Evolutionary conservation across 2,888 invertebrate genomes (phyloP).

Genomic region (Mantis religiosa): DNA sequence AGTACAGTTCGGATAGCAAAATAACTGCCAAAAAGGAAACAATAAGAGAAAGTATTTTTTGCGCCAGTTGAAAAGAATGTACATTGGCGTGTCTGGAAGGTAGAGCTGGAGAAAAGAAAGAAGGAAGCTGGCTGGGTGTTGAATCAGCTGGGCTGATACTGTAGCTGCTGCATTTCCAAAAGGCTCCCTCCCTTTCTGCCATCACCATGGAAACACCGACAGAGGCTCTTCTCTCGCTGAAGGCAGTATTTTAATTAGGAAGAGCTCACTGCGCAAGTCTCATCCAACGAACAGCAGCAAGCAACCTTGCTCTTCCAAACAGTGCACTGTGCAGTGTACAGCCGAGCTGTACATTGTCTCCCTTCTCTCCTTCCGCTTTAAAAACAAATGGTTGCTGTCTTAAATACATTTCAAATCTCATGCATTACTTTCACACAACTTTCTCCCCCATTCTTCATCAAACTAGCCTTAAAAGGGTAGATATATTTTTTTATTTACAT

Average conservation of each 20-base stretch:
- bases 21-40: too few relatives aligned
- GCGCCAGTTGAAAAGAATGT: not conserved
- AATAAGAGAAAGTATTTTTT: not conserved
- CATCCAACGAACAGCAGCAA: not conserved
- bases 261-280: constrained; percentile 18
- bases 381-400: too few relatives aligned
- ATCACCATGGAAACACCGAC: constrained; percentile 9
- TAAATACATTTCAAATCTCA: too few relatives aligned
- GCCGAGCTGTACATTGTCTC: not conserved
- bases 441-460: too few relatives aligned
- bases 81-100: not conserved
- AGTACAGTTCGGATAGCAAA: too few relatives aligned
- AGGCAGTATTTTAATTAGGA: constrained; percentile 30
- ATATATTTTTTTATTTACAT: too few relatives aligned
- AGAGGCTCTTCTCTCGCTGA: constrained; percentile 19
- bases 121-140: not conserved
- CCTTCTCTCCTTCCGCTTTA: too few relatives aligned
- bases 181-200: not conserved
- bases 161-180: not conserved
- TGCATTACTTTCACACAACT: too few relatives aligned
- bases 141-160: not conserved
- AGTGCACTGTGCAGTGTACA: not conserved
- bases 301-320: not conserved
- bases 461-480: too few relatives aligned
- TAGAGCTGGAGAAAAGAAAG: not conserved